Evolutionary conservation across 1,140 invertebrate genomes (phyloP), one percentile per base, ranked within the genome.

Genomic region (Scylla paramamosain): DNA sequence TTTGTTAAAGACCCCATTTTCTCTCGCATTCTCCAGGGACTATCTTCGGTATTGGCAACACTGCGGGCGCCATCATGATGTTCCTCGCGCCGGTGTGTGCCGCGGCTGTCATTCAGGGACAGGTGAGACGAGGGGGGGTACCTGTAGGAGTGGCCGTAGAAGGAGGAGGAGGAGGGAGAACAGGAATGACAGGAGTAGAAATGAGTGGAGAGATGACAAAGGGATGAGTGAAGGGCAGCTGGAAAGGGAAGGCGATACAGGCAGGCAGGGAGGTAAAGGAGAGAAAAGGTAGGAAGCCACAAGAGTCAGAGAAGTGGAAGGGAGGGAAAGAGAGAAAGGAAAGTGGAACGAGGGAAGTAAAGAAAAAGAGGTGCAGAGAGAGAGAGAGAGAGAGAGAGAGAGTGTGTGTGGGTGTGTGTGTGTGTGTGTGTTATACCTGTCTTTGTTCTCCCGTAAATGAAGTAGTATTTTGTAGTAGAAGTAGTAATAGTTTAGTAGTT

Each of bases 41-140:
- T 7, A 2, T 95, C 28, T 95, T 95, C 29, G 94, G 94, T 31
- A 82, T 95, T 31, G 77, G 84, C 59, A 95, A 95, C n/a, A 95
- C 94, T 6, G 82, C 84, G 31, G 45, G 31, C 10, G 46, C 90
- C 16, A 46, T 92, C 25, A 20, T 48, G 12, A 52, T 91, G 10
- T 95, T 95, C 31, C 87, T 95, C 16, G 48, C 91, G 1, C 94
- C 94, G 2, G 25, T 95, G 25, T 91, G 83, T 25, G 91, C 67
- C 12, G 94, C 83, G 6, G 91, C 91, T 91, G 39, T 95, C 29
- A 95, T 87, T 0, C 45, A 93, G 3, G 86, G 59, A 31, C 91
- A 95, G 94, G 94, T 95, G 16, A 46, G 87, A 32, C 31, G 32
- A 20, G n/a, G 6, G 67, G n/a, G 6, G 3, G 8, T 46, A 14